Conservation (phyloP, 2,888 invertebrate species). For the Caenorhabditis sulstoni region DNA sequence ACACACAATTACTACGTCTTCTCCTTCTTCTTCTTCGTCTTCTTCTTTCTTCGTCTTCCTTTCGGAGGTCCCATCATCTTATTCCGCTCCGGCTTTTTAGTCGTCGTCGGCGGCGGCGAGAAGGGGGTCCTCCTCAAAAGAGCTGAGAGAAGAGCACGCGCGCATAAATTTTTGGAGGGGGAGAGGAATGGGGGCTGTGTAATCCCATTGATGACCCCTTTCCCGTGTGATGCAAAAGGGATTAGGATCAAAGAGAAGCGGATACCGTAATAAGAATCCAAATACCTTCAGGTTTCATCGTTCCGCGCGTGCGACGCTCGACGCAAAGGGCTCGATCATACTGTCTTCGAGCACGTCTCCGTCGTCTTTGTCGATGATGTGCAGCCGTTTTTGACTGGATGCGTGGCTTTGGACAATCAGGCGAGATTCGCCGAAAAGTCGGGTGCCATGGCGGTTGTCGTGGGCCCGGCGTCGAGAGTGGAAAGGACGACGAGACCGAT, state of each 20-base stretch:
- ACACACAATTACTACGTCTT: conserved; percentile 56
- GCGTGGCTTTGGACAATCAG: conserved; percentile 73
- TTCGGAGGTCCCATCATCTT: conserved; percentile 41
- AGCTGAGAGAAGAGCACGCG: not conserved
- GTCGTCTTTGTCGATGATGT: conserved; percentile 75
- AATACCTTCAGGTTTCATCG: conserved; percentile 65
- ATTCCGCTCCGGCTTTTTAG: conserved; percentile 40
- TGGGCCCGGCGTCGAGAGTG: conserved; percentile 68
- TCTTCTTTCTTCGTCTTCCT: conserved; percentile 24
- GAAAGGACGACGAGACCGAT: conserved; percentile 59
- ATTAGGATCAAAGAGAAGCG: conserved; percentile 11
- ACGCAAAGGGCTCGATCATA: conserved; percentile 67
- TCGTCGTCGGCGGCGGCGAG: conserved; percentile 12
- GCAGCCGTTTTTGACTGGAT: conserved; percentile 71
- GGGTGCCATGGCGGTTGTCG: conserved; percentile 71
- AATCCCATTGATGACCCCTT: conserved; percentile 50
- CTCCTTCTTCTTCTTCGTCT: conserved; percentile 28
- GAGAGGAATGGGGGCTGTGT: conserved; percentile 30
- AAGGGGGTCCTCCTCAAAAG: conserved; percentile 13
- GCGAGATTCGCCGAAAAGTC: conserved; percentile 73
- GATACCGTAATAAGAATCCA: not conserved
- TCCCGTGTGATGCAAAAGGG: conserved; percentile 17
- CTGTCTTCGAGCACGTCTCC: conserved; percentile 70
- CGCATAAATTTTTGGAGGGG: conserved; percentile 45
- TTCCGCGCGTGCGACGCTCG: conserved; percentile 70